Evolutionary conservation across 2,797 vertebrate species (phyloP), one percentile per base, ranked within the genome.

Genomic region (Sebastes cheni): DNA sequence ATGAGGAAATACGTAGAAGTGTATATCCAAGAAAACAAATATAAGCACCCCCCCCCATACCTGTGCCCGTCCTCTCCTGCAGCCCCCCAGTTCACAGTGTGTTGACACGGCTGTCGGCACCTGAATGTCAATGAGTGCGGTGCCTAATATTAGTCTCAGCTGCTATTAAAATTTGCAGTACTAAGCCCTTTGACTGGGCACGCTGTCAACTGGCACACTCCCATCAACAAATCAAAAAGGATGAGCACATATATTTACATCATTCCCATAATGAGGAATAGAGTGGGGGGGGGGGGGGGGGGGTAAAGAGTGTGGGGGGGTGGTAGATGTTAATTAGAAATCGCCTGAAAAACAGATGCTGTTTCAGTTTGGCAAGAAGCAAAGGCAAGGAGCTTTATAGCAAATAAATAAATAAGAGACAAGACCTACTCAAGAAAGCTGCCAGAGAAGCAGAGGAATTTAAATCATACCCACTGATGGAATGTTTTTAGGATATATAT

Each of bases 171-270:
- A 86, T 83, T 25, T 83, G 70, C 66, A 65, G 77, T 66, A 55
- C 84, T 91, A 94, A 93, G 89, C 89, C 80, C 85, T 94, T 84
- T 87, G 89, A 87, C 88, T 92, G 91, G 93, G 93, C 93, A 92
- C 20, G 50, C 80, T 94, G 91, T 96, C 94, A 96, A 88, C 93
- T 95, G 95, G 93, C 93, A 93, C 29, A 67, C 78, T 91, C 85
- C 86, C 76, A 77, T 95, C 93, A 91, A 93, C 92, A 91, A 93
- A 93, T 95, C 94, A 94, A 89, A 93, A 91, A 86, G 91, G 94
- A 95, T 94, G 92, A 94, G 90, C 86, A 89, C 90, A 86, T 88
- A 91, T 94, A 94, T 96, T 95, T 95, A 95, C 93, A 94, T 92
- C 89, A 80, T 77, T 86, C 79, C 84, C 61, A 88, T 90, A 89